Base-by-base conservation (phyloP, 1,140 invertebrate species). In the Caerostris extrusa region DNA sequence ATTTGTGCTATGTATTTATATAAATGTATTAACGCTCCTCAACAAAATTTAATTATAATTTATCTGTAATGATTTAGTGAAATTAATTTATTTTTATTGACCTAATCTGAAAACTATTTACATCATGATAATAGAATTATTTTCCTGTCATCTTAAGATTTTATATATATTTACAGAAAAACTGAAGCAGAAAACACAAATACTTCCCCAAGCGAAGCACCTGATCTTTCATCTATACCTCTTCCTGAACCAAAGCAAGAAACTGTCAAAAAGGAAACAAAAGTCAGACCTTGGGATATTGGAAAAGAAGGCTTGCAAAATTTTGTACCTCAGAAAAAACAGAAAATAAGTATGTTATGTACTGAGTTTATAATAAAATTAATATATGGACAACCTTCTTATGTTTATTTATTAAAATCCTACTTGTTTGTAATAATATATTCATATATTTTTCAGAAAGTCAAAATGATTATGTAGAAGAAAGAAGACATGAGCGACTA, bases 211-310 rank as follows among this genome's bases (percentile, higher is more conserved):
- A 2, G 17, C n/a, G 17, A 57, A 87, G 19, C 4, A 3, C 67
- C 56, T 55, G 92, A 93, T 93, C 50, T 93, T 19, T 81, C 67
- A 61, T 87, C 85, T 7, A 93, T 93, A 55, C 92, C 92, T 58
- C 69, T 93, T 50, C 92, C 92, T 71, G 92, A 93, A 93, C 14
- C 10, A 5, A 10, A 60, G 55, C 34, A 57, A n/a, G 64, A 88
- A 64, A 17, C 67, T 50, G 17, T 7, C 14, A 89, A 88, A 56
- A 93, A 93, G 19, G 60, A 69, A 89, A 53, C 61, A 10, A 94
- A 94, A 86, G 60, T 94, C 10, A n/a, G 93, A 60, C 93, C 93
- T 55, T 94, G 93, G 93, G 93, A 94, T 91, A 55, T 90, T 58
- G 93, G 93, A 5, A 94, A 94, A 69, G 19, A 55, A 53, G 57